Evolutionary conservation across 1,140 invertebrate species (phyloP).

Genomic region (Drosophila arizonae): DNA sequence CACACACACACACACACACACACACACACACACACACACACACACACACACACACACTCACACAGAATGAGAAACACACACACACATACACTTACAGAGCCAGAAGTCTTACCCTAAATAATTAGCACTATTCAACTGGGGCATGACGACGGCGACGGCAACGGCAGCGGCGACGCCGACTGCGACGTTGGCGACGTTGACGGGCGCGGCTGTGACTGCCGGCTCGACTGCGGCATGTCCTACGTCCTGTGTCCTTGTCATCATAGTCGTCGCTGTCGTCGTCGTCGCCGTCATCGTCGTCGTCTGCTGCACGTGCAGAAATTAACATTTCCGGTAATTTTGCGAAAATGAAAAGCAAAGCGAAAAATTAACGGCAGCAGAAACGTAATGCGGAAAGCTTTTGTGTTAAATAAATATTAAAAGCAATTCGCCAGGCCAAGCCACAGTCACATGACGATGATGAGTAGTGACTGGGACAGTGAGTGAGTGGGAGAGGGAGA

Average conservation of each 20-base stretch:
- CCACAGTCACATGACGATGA: conserved; percentile 38
- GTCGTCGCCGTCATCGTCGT: neutral
- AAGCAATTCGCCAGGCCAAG: conserved; percentile 68
- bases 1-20: conserved; percentile 6
- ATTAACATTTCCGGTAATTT: conserved; percentile 82
- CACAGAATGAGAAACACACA: neutral
- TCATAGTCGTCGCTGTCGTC: conserved; percentile 33
- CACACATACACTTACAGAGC: conserved; percentile 16
- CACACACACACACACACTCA: conserved; percentile 9
- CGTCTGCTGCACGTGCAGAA: conserved; percentile 78
- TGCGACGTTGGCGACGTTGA: conserved; percentile 46
- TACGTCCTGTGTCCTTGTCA: conserved; percentile 42
- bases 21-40: conserved; percentile 7
- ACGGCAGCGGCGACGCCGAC: conserved; percentile 43
- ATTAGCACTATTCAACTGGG: conserved; percentile 81
- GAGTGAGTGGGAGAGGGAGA: conserved; percentile 5
- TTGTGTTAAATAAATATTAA: conserved; percentile 82
- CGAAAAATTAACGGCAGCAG: conserved; percentile 78
- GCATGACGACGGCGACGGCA: conserved; percentile 50
- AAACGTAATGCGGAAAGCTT: conserved; percentile 79
- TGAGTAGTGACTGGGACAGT: neutral
- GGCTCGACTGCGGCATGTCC: conserved; percentile 40
- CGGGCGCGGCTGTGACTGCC: conserved; percentile 60
- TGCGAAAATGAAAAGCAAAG: conserved; percentile 82
- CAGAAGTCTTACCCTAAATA: conserved; percentile 79